Conservation (phyloP, 2,888 invertebrate genomes). For the Drosophila nr. perissopoda region DNA sequence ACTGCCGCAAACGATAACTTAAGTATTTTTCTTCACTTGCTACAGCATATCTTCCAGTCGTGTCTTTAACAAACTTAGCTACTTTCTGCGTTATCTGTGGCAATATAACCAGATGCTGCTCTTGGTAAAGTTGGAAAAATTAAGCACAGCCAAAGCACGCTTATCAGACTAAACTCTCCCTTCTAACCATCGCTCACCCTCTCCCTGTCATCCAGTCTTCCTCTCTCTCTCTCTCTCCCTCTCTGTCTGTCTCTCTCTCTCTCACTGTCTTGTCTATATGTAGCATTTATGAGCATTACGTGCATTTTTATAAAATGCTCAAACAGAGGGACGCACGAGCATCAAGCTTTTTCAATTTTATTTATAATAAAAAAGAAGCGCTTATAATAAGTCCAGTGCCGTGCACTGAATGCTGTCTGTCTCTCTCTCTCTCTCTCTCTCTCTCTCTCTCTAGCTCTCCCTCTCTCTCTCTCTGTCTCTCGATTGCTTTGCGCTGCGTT, state of each 20-base stretch:
- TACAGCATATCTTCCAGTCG: slow-evolving; percentile 11
- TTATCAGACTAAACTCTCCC: slow-evolving; percentile 40
- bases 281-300: slow-evolving; percentile 63
- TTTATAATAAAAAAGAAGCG: slow-evolving; percentile 41
- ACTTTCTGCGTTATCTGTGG: slow-evolving; percentile 38
- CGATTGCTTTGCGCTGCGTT: slow-evolving; percentile 13
- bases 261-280: slow-evolving; percentile 7
- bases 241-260: not conserved
- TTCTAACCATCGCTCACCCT: slow-evolving; percentile 13
- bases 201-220: not conserved
- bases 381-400: slow-evolving; percentile 43
- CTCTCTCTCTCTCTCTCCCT: not conserved
- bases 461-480: slow-evolving; percentile 14
- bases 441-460: slow-evolving; percentile 1
- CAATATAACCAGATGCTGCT: slow-evolving; percentile 41
- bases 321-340: slow-evolving; percentile 30
- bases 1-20: not conserved
- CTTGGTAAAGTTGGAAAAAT: slow-evolving; percentile 16
- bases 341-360: slow-evolving; percentile 46
- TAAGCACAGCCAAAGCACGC: slow-evolving; percentile 16
- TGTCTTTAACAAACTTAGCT: accelerated
- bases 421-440: slow-evolving; percentile 16
- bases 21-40: not conserved
- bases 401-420: slow-evolving; percentile 44
- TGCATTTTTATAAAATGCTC: slow-evolving; percentile 65